Conservation (phyloP, 2,113 vertebrate species). For the Zingel zingel region DNA sequence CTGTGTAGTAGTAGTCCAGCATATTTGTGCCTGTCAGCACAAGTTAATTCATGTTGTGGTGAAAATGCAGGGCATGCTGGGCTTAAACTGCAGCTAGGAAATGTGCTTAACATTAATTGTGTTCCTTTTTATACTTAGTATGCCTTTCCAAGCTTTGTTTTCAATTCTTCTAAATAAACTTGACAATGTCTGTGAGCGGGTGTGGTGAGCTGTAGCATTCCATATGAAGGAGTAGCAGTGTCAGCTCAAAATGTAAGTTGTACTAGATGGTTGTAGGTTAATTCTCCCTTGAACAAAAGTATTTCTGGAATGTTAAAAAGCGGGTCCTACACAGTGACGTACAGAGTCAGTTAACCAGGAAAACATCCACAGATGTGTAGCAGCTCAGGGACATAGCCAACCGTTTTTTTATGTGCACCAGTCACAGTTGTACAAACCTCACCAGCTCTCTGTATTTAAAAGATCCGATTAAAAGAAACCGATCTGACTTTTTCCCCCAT, state of each 20-base stretch:
- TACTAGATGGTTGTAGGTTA: conserved; percentile 18
- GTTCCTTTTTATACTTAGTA: not conserved
- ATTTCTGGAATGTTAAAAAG: conserved; percentile 79
- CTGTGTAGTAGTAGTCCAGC: conserved; percentile 49
- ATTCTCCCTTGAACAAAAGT: conserved; percentile 46
- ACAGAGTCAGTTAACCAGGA: conserved; percentile 40
- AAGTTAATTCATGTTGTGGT: conserved; percentile 52
- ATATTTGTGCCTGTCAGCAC: conserved; percentile 67
- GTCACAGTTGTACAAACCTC: not conserved
- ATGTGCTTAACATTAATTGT: conserved; percentile 25
- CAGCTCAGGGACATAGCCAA: conserved; percentile 12
- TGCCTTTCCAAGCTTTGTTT: conserved; percentile 17
- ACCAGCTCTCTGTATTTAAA: not conserved
- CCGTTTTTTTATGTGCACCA: not conserved
- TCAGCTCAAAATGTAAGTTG: conserved; percentile 39
- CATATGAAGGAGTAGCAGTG: conserved; percentile 46
- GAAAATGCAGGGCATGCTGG: conserved; percentile 1
- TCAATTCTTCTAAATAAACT: conserved; percentile 3
- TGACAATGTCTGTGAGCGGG: conserved; percentile 33
- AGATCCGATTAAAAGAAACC: not conserved
- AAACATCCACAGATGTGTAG: conserved; percentile 58
- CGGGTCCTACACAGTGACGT: conserved; percentile 45
- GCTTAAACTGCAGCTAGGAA: not conserved
- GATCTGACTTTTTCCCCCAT: not conserved
- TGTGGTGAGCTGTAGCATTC: conserved; percentile 58